phyloP scores from a whole-genome alignment of 2,888 invertebrate species.

The Eurytoma adleriae region DNA sequence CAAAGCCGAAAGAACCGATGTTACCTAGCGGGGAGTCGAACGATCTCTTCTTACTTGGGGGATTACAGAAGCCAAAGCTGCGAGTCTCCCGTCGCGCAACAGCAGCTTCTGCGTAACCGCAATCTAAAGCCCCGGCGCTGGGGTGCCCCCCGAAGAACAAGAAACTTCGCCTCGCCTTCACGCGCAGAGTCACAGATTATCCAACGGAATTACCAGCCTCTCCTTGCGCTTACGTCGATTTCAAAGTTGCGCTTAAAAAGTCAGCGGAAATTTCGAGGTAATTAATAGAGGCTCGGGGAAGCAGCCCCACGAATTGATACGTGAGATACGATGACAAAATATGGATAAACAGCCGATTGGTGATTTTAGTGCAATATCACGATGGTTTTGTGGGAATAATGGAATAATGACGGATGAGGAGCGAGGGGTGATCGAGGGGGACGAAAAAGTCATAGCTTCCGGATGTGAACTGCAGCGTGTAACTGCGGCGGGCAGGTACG shows the following conservation, averaged over 20 bases:
- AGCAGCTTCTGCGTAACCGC: slow-evolving; percentile 8
- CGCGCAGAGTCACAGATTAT: background rate
- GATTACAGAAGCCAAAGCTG: slow-evolving; percentile 4
- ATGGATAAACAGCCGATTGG: slow-evolving; percentile 5
- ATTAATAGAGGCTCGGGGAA: no score
- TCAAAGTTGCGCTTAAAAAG: no score
- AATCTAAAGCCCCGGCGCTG: slow-evolving; percentile 2
- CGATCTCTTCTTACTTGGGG: slow-evolving; percentile 13
- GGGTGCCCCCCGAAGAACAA: background rate
- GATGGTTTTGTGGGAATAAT: background rate
- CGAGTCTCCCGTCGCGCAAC: slow-evolving; percentile 13
- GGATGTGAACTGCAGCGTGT: background rate
- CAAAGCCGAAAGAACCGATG: background rate
- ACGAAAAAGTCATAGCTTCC: slow-evolving; percentile 70
- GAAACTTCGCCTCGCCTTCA: background rate
- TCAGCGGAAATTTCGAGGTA: no score
- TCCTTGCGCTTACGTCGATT: no score
- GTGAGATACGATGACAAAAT: no score
- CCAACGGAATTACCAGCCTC: no score
- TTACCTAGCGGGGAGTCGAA: slow-evolving; percentile 20
- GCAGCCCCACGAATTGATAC: no score
- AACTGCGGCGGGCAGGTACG: slow-evolving; percentile 64
- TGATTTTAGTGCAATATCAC: no score
- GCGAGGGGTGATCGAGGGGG: slow-evolving; percentile 61
- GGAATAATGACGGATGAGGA: background rate